Evolutionary conservation across 2,113 vertebrate species (phyloP), one percentile per base, ranked within the genome.

Genomic region (Carassius gibelio): DNA sequence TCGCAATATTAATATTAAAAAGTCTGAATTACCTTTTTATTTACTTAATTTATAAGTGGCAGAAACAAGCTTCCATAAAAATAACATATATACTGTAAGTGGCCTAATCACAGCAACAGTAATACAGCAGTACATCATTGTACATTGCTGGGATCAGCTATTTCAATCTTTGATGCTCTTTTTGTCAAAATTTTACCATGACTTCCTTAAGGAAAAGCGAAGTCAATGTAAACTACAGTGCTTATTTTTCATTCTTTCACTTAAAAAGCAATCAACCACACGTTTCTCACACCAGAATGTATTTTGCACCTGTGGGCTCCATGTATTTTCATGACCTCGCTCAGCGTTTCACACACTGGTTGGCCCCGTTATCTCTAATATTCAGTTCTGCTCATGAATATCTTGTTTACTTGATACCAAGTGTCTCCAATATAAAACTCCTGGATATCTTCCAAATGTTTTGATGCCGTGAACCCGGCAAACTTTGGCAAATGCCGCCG

Each of bases 341-440:
- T 14, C n/a, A n/a, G 10, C 5, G 11, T 48, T 74, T 48, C 17
- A n/a, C 36, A 45, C 8, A n/a, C 36, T 11, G 36, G 9, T 11
- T n/a, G 21, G 42, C 11, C 42, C 71, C 11, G 42, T 74, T 74
- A 74, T 74, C 71, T 23, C 21, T n/a, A 45, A 74, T 74, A 45
- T 74, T 74, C 71, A 74, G 71, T 23, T 74, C 71, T 74, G 42
- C 71, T 74, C 71, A 74, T 74, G 42, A 74, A 74, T 74, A 74
- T 74, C 71, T 74, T 74, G 71, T 48, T 74, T 74, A 23, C 42
- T 74, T 30, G 30, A 30, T 30, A 30, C 30, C 30, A 30, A 30
- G 30, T 48, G 71, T 14, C 42, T 74, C 71, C 71, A 74, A 74
- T 74, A 48, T 74, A 48, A 74, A 74, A 45, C 71, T 74, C 42